Base-by-base conservation (phyloP, 2,797 vertebrate genomes). In the Poecilia wingei region DNA sequence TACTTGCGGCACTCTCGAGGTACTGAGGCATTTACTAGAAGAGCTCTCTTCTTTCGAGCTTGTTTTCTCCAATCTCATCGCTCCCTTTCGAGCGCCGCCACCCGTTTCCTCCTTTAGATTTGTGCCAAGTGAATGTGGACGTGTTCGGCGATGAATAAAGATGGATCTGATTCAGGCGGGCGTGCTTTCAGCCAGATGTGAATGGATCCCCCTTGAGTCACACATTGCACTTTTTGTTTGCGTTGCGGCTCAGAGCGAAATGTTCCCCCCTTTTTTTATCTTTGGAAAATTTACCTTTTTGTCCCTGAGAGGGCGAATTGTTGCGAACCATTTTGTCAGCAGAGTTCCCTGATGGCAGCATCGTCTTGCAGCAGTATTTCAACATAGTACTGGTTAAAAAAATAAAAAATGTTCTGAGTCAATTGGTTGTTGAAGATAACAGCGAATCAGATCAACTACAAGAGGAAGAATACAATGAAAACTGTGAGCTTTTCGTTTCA, bases 1-100 rank as follows among this genome's bases (percentile, higher is more conserved):
- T 80, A 64, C 86, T 79, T 69, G 72, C 83, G 57, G 75, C 85
- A 77, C 80, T 78, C 83, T 72, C 45, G 70, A 79, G 41, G 16
- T 77, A 53, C 73, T 41, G 72, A 86, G 82, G 79, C 80, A 91
- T 93, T 91, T 90, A 81, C 77, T 86, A 80, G 79, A 89, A 88
- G 90, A 84, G 82, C 82, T 82, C 87, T 89, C 76, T 80, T 74
- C 84, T 89, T 87, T 51, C 49, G 84, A 88, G 84, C 84, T 82
- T 53, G 89, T 89, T 87, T 89, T 74, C 80, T 85, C 80, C 89
- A 74, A 89, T 91, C 76, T 89, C 64, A 64, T 81, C 82, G 68
- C 74, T 76, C 83, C 83, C 68, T 64, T 49, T 74, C 25, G 2
- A 77, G 75, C 75, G 76, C 86, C 82, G 80, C 41, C 59, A 79